Evolutionary conservation across 92 coral and sea anemone species (phyloP).

Genomic region (Paragorgia papillata): DNA sequence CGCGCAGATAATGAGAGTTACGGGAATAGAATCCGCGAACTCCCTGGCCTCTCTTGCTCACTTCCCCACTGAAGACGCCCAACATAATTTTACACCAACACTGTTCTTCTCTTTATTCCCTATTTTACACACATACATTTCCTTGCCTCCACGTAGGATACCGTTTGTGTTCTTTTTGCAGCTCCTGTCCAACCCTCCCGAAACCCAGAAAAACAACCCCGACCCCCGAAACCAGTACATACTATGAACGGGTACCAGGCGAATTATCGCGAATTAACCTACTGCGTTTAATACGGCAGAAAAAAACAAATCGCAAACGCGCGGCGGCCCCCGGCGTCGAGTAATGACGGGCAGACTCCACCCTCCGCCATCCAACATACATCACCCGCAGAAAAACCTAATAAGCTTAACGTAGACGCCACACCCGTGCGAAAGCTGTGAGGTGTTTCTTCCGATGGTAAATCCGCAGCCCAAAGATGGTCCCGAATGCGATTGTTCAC

Average conservation of each 20-base stretch:
- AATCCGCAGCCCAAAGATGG: slow-evolving; percentile 1
- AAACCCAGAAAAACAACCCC: neutral
- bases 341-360: neutral
- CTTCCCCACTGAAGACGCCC: neutral
- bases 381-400: neutral
- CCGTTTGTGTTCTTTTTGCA: no score
- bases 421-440: slow-evolving; percentile 1
- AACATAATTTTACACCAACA: no score
- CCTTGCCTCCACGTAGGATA: no score
- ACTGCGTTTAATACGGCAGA: no score
- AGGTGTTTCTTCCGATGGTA: neutral
- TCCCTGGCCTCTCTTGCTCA: neutral
- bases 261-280: no score
- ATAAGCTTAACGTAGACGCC: neutral
- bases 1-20: neutral
- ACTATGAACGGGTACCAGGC: no score
- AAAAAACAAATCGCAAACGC: no score
- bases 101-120: no score
- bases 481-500: slow-evolving; percentile 2
- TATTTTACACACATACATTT: no score
- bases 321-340: no score
- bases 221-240: neutral
- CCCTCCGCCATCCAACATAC: neutral
- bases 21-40: slow-evolving; percentile 2
- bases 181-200: neutral